phyloP scores from a whole-genome alignment of 2,113 vertebrate genomes.

The Scomber japonicus region DNA sequence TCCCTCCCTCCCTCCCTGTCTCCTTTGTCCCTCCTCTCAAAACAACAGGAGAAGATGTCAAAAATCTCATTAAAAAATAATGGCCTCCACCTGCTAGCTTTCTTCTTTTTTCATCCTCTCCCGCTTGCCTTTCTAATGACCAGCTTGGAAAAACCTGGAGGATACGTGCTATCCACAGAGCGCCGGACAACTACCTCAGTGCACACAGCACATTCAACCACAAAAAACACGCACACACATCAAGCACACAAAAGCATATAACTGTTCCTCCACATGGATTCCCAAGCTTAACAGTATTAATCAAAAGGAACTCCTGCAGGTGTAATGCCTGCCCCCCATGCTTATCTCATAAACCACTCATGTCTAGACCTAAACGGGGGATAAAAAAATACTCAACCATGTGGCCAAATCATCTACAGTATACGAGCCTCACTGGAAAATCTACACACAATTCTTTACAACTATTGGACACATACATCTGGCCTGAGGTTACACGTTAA shows the following conservation, averaged over 20 bases:
- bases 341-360: slow-evolving; percentile 61
- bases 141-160: slow-evolving; percentile 62
- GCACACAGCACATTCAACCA: slow-evolving; percentile 20
- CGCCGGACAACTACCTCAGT: slow-evolving; percentile 15
- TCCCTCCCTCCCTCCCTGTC: slow-evolving; percentile 20
- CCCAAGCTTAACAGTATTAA: slow-evolving; percentile 44
- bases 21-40: slow-evolving; percentile 62
- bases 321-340: slow-evolving; percentile 6
- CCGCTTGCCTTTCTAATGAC: slow-evolving; percentile 76
- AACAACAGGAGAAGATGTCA: slow-evolving; percentile 77
- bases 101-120: slow-evolving; percentile 50
- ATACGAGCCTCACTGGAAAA: slow-evolving; percentile 58
- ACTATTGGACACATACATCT: slow-evolving; percentile 54
- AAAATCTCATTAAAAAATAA: slow-evolving; percentile 83
- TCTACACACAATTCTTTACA: slow-evolving; percentile 37
- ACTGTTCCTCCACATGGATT: slow-evolving; percentile 25
- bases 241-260: slow-evolving; percentile 20
- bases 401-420: slow-evolving; percentile 60
- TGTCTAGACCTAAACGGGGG: slow-evolving; percentile 33
- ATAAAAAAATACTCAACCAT: slow-evolving; percentile 34
- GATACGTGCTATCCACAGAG: slow-evolving; percentile 10
- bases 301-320: slow-evolving; percentile 65
- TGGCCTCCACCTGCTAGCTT: slow-evolving; percentile 80
- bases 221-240: slow-evolving; percentile 23
- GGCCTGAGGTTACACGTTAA: slow-evolving; percentile 46